Evolutionary conservation across 1,140 invertebrate genomes (phyloP), one percentile per base, ranked within the genome.

Genomic region (Drosophila repletoides): DNA sequence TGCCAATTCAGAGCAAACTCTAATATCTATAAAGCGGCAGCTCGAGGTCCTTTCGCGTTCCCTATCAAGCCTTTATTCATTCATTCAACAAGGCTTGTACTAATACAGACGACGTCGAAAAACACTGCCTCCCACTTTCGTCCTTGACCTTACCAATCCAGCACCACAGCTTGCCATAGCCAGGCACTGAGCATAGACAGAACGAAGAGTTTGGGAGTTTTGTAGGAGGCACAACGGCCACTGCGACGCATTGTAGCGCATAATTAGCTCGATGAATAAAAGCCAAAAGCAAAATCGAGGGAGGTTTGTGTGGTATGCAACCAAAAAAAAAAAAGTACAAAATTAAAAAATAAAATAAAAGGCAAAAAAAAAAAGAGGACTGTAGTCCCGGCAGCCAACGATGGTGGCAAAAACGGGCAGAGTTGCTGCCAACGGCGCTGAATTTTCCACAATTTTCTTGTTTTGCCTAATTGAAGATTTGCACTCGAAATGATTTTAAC

Each of bases 261-360:
- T 80, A 80, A 80, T 80, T 81, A 80, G 76, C 76, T 80, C 55
- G 71, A 74, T 75, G 76, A 75, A 81, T 80, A 74, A 79, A 81
- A 79, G 60, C 64, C 69, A 64, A 51, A 53, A 40, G 38, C 56
- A 52, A 43, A 60, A 48, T 21, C 58, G 14, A 45, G 34, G 12
- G 48, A 41, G 52, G 24, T 58, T 65, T 36, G 21, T 66, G 49
- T 33, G 49, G n/a, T n/a, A n/a, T 21, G 10, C 12, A 36, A 24
- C 10, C 22, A 55, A 52, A 36, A 64, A 66, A 46, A 38, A 24
- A 22, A 48, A 46, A 31, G 55, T 28, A 31, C 43, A 52, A 53
- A 67, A 59, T 51, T 31, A 46, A 56, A 49, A 48, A 49, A 49
- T 15, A 28, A 56, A 43, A 40, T 33, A 12, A 31, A 59, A 33